Evolutionary conservation across 2,797 vertebrate genomes (phyloP), one percentile per base, ranked within the genome.

Genomic region (Chromobotia macracanthus): DNA sequence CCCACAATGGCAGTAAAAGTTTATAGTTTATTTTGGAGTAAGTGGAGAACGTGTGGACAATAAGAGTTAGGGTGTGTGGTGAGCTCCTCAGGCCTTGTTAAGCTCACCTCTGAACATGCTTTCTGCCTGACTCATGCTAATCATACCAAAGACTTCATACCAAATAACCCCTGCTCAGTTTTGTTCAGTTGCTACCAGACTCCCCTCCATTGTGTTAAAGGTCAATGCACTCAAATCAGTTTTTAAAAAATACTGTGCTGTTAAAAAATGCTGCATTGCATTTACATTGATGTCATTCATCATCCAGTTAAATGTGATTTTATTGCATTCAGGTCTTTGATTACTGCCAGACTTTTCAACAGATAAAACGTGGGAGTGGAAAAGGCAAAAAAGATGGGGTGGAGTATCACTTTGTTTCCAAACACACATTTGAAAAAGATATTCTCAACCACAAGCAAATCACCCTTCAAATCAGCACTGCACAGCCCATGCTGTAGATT

Each of bases 391-490:
- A 77, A 3, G 95, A 99, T 2, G 96, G 95, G 5, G 89, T 95
- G 38, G 96, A 99, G 88, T 98, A 99, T 87, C 93, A 95, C 87
- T 98, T 98, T 90, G 94, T 96, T 81, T 95, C 97, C 53, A 91
- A 94, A 86, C 95, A 94, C 82, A 89, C 92, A 89, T 98, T 98
- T 90, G 96, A 98, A 88, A 95, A 95, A 84, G 94, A 94, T 16
- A 93, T 99, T 79, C 92, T 97, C 84, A 95, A 94, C 89, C 95
- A 96, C 87, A 96, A 48, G 91, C 58, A 65, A 66, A 56, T 23
- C 28, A 38, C 25, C 50, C 23, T n/a, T n/a, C n/a, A n/a, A n/a
- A 23, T 65, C 0, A 23, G 28, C 44, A 9, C 5, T 21, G n/a
- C 66, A 21, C 48, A 31, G 18, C 63, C 28, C 23, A 23, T 50